These are phyloP conservation scores for Acanthisitta chloris DNA, from an alignment of 2,113 vertebrate genomes.

Conservation along the genomic window DNA sequence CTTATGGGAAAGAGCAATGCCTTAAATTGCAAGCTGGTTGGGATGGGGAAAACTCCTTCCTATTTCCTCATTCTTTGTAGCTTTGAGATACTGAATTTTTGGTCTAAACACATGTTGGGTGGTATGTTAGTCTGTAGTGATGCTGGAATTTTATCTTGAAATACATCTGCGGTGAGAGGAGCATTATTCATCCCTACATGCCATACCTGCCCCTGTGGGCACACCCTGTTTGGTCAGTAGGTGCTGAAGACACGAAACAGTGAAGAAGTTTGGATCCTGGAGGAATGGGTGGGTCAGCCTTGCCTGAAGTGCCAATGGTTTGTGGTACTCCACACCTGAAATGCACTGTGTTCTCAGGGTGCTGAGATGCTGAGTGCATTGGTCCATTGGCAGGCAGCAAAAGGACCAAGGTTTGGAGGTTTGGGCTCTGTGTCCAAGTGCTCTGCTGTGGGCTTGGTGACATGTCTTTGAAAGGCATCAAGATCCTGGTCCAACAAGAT, in stretches of 20 bases:
- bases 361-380: background rate
- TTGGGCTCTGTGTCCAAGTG: background rate
- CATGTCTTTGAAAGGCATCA: background rate
- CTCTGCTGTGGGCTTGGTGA: background rate
- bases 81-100: background rate
- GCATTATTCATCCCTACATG: background rate
- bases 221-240: background rate
- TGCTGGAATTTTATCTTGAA: slow-evolving; percentile 3
- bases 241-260: background rate
- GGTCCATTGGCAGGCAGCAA: background rate
- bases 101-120: background rate
- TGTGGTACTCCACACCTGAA: background rate
- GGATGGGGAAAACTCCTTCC: background rate
- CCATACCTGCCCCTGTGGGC: background rate
- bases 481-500: background rate
- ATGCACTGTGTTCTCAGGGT: background rate
- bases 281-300: background rate
- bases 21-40: background rate
- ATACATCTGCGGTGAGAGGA: background rate
- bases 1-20: background rate
- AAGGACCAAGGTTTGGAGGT: background rate
- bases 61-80: slow-evolving; percentile 13
- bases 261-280: background rate
- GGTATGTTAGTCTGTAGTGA: background rate
- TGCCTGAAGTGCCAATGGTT: background rate